Percentiles rank a stretch among this genome's conserved stretches.
These are phyloP conservation scores for Psix sp. DNA, from an alignment of 1,140 invertebrate genomes.

Conservation along the genomic window DNA sequence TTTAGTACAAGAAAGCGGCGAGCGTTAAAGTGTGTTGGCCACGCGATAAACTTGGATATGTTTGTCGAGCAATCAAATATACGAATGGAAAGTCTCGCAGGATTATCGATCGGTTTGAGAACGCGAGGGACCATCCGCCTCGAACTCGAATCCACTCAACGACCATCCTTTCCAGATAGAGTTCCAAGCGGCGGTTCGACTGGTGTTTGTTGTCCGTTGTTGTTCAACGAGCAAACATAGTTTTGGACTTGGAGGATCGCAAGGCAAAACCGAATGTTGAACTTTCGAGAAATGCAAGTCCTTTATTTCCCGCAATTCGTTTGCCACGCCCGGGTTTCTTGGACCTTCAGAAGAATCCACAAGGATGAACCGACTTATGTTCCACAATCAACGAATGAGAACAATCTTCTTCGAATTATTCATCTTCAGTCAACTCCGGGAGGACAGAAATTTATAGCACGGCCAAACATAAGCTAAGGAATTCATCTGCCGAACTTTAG, in stretches of 20 bases:
- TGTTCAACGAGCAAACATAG: conserved; percentile 71
- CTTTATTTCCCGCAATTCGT: conserved; percentile 65
- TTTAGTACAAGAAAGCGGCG: conserved; percentile 30
- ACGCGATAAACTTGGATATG: conserved; percentile 74
- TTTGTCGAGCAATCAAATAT: conserved; percentile 77
- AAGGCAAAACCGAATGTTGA: conserved; percentile 51
- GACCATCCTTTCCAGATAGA: conserved; percentile 64
- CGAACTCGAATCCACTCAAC: conserved; percentile 60
- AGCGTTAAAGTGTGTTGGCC: conserved; percentile 48
- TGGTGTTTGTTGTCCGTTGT: conserved; percentile 71
- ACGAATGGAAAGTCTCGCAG: conserved; percentile 75
- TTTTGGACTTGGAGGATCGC: conserved; percentile 61
- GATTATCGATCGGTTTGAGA: conserved; percentile 67
- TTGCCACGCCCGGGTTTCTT: conserved; percentile 31
- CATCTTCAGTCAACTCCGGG: no score
- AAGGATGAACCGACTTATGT: conserved; percentile 62
- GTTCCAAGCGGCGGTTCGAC: conserved; percentile 62
- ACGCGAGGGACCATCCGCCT: conserved; percentile 54
- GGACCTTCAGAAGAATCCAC: conserved; percentile 60
- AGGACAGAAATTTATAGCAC: no score
- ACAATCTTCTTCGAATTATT: conserved; percentile 52
- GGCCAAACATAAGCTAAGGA: no score
- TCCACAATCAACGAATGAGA: conserved; percentile 18
- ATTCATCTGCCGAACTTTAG: no score
- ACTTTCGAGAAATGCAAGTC: conserved; percentile 68